phyloP scores from a whole-genome alignment of 2,888 invertebrate species.

The Cephus runcator region DNA sequence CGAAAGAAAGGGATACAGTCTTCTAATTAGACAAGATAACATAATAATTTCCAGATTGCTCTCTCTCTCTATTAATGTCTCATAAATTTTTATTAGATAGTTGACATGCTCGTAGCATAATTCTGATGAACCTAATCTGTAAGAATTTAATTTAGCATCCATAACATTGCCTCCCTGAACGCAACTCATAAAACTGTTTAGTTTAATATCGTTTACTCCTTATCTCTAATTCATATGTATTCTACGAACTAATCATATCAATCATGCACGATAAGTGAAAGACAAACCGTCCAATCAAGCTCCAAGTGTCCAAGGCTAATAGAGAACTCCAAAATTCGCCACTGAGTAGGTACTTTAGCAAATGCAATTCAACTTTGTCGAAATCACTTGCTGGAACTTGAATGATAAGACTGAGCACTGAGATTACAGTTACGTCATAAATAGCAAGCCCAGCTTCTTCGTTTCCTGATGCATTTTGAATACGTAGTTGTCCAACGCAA shows the following conservation, averaged over 20 bases:
- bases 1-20: slow-evolving; percentile 47
- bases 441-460: slow-evolving; percentile 31
- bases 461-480: slow-evolving; percentile 28
- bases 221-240: not conserved
- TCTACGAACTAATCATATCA: not conserved
- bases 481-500: slow-evolving; percentile 33
- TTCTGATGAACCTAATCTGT: slow-evolving; percentile 46
- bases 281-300: slow-evolving; percentile 49
- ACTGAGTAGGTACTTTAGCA: slow-evolving; percentile 53
- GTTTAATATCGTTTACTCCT: not conserved
- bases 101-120: slow-evolving; percentile 47
- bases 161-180: too few species aligned
- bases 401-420: slow-evolving; percentile 41
- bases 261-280: slow-evolving; percentile 1
- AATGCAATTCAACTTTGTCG: slow-evolving; percentile 35
- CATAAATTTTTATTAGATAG: slow-evolving; percentile 46
- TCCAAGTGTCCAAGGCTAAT: slow-evolving; percentile 53
- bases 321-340: slow-evolving; percentile 51
- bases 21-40: slow-evolving; percentile 44
- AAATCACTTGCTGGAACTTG: slow-evolving; percentile 43
- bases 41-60: slow-evolving; percentile 43
- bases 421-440: slow-evolving; percentile 51
- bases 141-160: slow-evolving; percentile 6
- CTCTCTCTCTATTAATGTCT: slow-evolving; percentile 35
- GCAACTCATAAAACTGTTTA: too few species aligned